Percentiles rank a stretch among this genome's conserved stretches.
phyloP scores from a whole-genome alignment of 2,888 invertebrate genomes.

The Lamproptera curius region DNA sequence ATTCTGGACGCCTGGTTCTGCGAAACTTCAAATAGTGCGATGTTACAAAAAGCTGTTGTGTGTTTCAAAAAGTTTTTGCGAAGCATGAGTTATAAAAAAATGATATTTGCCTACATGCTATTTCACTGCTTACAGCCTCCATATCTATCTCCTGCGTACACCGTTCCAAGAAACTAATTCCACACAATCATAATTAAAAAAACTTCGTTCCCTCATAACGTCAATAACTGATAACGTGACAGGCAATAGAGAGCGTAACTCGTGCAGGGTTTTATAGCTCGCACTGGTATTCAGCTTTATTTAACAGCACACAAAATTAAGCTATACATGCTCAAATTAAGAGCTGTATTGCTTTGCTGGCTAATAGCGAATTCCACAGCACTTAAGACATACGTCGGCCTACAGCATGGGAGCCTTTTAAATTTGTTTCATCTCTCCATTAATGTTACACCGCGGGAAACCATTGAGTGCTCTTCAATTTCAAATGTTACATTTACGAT shows the following conservation, averaged over 20 bases:
- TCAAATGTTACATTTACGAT: not conserved
- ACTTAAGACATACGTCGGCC: constrained; percentile 8
- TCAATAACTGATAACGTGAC: constrained; percentile 16
- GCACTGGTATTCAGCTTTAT: constrained; percentile 1
- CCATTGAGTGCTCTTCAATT: not conserved
- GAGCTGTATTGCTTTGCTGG: too few species aligned
- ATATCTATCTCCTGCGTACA: too few species aligned
- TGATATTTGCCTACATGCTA: not conserved
- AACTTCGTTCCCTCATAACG: constrained; percentile 13
- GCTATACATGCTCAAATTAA: too few species aligned
- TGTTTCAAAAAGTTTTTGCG: not conserved
- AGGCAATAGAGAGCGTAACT: constrained; percentile 5
- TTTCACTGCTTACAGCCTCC: not conserved
- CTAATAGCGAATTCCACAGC: too few species aligned
- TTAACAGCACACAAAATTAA: too few species aligned
- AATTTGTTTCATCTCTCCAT: constrained; percentile 1
- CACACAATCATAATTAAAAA: constrained; percentile 19
- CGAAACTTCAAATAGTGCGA: too few species aligned
- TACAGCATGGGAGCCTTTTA: constrained; percentile 6
- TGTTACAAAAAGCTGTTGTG: too few species aligned
- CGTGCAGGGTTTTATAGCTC: constrained; percentile 9
- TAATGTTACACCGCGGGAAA: not conserved
- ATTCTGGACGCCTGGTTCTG: too few species aligned
- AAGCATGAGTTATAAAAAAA: not conserved
- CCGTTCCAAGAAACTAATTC: too few species aligned